phyloP scores from a whole-genome alignment of 2,888 invertebrate species.

The Cepaea hortensis region DNA sequence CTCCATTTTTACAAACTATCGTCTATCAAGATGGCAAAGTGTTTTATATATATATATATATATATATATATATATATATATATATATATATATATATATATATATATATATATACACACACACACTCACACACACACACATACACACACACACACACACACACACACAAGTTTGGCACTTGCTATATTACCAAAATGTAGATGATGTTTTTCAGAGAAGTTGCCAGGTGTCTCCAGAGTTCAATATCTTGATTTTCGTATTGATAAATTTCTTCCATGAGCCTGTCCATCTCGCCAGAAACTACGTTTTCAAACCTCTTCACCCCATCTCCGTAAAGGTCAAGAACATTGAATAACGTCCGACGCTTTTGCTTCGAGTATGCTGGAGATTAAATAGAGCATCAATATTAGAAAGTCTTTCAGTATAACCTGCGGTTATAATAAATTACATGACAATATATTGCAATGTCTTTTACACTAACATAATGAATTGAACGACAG shows the following conservation, averaged over 20 bases:
- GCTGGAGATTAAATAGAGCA: neutral
- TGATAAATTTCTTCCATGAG: neutral
- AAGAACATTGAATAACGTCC: neutral
- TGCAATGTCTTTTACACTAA: no score
- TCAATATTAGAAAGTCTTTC: neutral
- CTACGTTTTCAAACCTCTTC: conserved; percentile 34
- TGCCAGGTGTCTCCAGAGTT: neutral
- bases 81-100: conserved; percentile 31
- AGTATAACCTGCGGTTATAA: no score
- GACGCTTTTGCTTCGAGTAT: neutral
- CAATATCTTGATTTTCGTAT: neutral
- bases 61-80: conserved; percentile 14
- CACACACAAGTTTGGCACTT: no score
- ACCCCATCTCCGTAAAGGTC: conserved; percentile 42
- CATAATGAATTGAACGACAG: no score
- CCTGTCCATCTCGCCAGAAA: conserved; percentile 31
- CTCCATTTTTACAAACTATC: no score
- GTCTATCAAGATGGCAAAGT: no score
- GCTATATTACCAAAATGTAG: neutral
- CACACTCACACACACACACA: no score
- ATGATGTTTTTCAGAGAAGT: neutral
- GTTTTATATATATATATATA: neutral
- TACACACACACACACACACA: neutral
- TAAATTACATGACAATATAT: no score
- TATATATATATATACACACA: neutral